These are phyloP conservation scores for Spodoptera frugiperda DNA, from an alignment of 1,140 invertebrate genomes.

Conservation along the genomic window DNA sequence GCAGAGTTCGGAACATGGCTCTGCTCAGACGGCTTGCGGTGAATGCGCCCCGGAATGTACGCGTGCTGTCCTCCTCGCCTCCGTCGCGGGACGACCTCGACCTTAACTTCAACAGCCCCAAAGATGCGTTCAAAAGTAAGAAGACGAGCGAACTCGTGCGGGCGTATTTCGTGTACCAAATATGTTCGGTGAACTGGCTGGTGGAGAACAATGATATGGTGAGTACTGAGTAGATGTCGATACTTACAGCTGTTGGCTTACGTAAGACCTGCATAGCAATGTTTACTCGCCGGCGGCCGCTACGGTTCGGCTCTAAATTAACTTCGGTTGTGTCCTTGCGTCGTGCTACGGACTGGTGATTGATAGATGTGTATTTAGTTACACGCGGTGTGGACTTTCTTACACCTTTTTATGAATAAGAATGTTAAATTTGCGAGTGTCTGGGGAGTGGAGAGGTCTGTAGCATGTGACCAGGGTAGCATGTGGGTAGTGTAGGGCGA, in stretches of 20 bases:
- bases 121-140: conserved; percentile 96
- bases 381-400: conserved; percentile 33
- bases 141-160: conserved; percentile 96
- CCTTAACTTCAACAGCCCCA: conserved; percentile 93
- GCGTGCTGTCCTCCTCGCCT: conserved; percentile 70
- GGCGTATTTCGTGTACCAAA: conserved; percentile 96
- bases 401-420: neutral
- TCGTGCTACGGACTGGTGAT: conserved; percentile 57
- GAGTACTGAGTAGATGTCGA: conserved; percentile 89
- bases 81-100: conserved; percentile 92
- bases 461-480: conserved; percentile 1
- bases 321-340: conserved; percentile 68
- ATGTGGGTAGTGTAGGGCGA: conserved; percentile 17
- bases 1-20: conserved; percentile 76
- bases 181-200: conserved; percentile 95
- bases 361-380: conserved; percentile 26
- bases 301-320: conserved; percentile 64
- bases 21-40: conserved; percentile 77
- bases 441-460: neutral
- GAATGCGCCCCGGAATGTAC: conserved; percentile 70
- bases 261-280: conserved; percentile 63
- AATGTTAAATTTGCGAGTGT: conserved; percentile 19
- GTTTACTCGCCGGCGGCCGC: conserved; percentile 61
- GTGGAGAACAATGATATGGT: conserved; percentile 98
- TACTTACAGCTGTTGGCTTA: conserved; percentile 59